Base-by-base conservation (phyloP, 92 coral and sea anemone species). In the Phenganax stokvisi region DNA sequence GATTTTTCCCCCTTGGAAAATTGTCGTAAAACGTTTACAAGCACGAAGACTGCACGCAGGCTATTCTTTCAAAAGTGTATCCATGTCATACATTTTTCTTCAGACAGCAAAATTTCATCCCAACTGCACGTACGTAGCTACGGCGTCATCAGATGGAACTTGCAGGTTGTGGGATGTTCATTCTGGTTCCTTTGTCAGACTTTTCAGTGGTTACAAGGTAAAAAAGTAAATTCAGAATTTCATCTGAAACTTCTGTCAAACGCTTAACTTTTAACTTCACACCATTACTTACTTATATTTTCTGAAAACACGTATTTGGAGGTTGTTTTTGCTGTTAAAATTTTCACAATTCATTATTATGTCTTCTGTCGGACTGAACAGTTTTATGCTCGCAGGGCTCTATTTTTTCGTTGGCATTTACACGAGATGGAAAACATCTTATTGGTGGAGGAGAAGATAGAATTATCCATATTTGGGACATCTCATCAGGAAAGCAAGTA, bases 201-300 rank as follows among this genome's bases (percentile, higher is more conserved):
- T 94, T 0, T 94, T 94, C 87, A 86, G 92, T 77, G 98, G 98
- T 57, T 97, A 94, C 84, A 94, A 94, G 92, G 98, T 94, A 86
- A 58, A 37, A 37, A 37, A 1, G 47, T 37, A 37, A 2, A 37
- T 37, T 37, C 47, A 37, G 47, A 37, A 37, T 37, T 37, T 0
- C 47, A 37, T 37, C 47, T 37, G 47, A 37, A 37, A 5, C 47
- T 37, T 37, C 47, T 37, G 47, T 37, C 47, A 37, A 37, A 37
- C 47, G 47, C 47, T 20, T 20, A 20, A 20, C 25, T 20, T 20
- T 20, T 37, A 37, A 37, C 47, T 37, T 37, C 47, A 37, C 47
- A 37, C 5, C 47, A 37, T 1, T 37, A 1, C 47, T 1, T 37
- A 37, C 47, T 37, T 37, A 37, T 20, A 20, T 20, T 20, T 20